A percentile compares a stretch with the other conserved stretches of the same genome.
phyloP scores from a whole-genome alignment of 2,888 invertebrate genomes.

The Malthinus flaveolus region DNA sequence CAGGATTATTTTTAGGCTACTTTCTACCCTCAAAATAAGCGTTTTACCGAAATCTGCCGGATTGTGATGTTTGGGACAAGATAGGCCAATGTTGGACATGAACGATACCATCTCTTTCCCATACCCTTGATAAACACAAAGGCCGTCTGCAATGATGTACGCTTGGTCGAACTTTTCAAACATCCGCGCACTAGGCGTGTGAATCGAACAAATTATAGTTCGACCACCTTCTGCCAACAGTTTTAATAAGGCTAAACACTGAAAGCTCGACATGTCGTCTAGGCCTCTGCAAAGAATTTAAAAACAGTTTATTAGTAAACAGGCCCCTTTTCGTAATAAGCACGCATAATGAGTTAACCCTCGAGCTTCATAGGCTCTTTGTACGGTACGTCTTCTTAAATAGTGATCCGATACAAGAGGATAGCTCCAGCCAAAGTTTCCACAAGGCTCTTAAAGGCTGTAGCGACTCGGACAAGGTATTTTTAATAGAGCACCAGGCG shows the following conservation, averaged over 20 bases:
- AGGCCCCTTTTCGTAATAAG: too few species aligned
- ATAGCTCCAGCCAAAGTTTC: too few species aligned
- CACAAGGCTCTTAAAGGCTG: too few species aligned
- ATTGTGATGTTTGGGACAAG: conserved; percentile 90
- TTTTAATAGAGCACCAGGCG: too few species aligned
- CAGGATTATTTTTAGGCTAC: conserved; percentile 7
- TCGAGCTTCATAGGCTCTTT: too few species aligned
- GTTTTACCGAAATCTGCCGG: conserved; percentile 91
- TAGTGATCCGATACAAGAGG: too few species aligned
- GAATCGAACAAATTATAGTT: conserved; percentile 78
- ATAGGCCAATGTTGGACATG: conserved; percentile 73
- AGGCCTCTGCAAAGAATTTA: conserved; percentile 61
- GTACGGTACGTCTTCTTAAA: too few species aligned
- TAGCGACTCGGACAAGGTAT: too few species aligned
- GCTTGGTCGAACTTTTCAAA: conserved; percentile 75
- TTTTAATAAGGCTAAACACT: conserved; percentile 70
- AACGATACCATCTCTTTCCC: conserved; percentile 79
- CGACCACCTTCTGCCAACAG: conserved; percentile 70
- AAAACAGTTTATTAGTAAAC: too few species aligned
- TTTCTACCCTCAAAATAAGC: not conserved
- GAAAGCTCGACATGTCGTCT: conserved; percentile 74
- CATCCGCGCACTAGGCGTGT: conserved; percentile 79
- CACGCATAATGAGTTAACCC: too few species aligned
- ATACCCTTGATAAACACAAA: conserved; percentile 85
- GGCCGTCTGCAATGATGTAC: conserved; percentile 84